Percentiles rank a stretch among this genome's conserved stretches.
These are phyloP conservation scores for Dilophus febrilis DNA, from an alignment of 2,888 invertebrate genomes.

Conservation along the genomic window DNA sequence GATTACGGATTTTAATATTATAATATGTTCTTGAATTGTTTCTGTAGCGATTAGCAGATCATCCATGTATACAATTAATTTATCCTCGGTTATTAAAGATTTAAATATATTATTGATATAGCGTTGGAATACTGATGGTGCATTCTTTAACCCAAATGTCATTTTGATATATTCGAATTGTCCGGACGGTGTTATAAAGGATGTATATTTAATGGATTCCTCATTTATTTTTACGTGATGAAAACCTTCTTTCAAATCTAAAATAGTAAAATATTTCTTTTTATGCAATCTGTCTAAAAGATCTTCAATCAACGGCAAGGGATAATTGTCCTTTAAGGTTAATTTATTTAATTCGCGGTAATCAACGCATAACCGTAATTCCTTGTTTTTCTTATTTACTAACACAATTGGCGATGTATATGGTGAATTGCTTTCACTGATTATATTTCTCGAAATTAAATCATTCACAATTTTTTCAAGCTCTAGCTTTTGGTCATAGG, in stretches of 20 bases:
- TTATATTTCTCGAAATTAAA: conserved; percentile 8
- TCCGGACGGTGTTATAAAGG: neutral
- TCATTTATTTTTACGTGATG: neutral
- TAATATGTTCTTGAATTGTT: neutral
- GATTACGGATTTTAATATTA: neutral
- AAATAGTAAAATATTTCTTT: too few species aligned
- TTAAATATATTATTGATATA: neutral
- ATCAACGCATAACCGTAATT: conserved; percentile 14
- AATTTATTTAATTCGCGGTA: conserved; percentile 12
- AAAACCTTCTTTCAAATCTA: neutral
- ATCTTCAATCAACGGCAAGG: conserved; percentile 1
- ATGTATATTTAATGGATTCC: neutral
- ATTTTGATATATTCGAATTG: conserved; percentile 1
- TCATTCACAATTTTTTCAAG: conserved; percentile 7
- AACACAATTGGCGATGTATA: conserved; percentile 16
- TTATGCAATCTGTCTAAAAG: neutral
- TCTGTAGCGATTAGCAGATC: neutral
- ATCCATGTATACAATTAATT: neutral
- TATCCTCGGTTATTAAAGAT: neutral
- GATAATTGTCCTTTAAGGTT: conserved; percentile 9
- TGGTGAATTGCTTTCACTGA: conserved; percentile 10
- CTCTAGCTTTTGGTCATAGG: conserved; percentile 4
- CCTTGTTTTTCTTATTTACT: conserved; percentile 14
- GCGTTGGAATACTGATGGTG: neutral
- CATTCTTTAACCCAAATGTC: conserved; percentile 1